Conservation (phyloP, 2,113 vertebrate species). For the Vombatus ursinus region DNA sequence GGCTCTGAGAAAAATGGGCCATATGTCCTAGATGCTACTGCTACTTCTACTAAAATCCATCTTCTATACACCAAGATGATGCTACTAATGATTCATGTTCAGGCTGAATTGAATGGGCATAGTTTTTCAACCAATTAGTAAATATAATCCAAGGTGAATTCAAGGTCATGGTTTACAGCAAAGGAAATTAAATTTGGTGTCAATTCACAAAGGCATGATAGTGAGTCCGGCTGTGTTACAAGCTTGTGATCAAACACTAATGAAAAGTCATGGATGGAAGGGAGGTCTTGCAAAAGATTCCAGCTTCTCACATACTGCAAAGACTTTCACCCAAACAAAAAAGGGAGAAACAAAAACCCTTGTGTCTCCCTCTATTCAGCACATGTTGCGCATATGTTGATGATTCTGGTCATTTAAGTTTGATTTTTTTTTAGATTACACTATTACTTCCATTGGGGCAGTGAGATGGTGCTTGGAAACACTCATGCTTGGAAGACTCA, state of each 20-base stretch:
- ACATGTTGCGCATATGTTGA: not conserved
- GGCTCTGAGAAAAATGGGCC: not conserved
- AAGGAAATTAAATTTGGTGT: not conserved
- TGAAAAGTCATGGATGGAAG: not conserved
- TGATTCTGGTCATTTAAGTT: not conserved
- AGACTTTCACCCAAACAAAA: too few species aligned
- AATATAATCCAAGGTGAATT: not conserved
- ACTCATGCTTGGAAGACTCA: too few species aligned
- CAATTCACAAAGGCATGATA: not conserved
- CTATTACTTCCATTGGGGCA: not conserved
- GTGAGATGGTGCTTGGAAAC: too few species aligned
- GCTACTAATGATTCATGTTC: accelerated
- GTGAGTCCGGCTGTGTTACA: not conserved
- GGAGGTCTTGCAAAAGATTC: not conserved
- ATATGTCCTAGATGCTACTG: slow-evolving; percentile 15
- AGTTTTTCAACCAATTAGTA: not conserved
- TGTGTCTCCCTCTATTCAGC: not conserved
- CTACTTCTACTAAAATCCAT: slow-evolving; percentile 19
- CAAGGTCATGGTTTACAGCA: not conserved
- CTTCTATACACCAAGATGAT: not conserved
- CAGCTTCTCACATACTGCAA: not conserved
- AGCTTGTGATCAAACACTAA: not conserved
- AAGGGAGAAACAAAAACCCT: not conserved
- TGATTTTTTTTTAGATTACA: not conserved
- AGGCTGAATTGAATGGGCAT: not conserved